Base-by-base conservation (phyloP, 2,888 invertebrate genomes). In the Keiferia lycopersicella region DNA sequence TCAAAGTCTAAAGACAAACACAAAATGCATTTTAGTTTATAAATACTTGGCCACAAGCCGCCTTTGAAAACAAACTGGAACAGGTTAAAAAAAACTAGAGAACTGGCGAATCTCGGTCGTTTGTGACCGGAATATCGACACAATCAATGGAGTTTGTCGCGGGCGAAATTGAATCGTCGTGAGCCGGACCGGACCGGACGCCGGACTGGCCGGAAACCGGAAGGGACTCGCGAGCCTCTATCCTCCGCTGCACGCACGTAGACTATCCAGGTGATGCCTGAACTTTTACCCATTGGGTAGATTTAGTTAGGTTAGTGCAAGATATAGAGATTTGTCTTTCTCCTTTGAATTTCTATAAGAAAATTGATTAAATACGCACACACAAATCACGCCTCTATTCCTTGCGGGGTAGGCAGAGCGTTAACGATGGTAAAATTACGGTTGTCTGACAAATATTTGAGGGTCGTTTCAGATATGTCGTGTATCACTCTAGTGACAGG, bases 141-240 rank as follows among this genome's bases (percentile, higher is more conserved):
- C 88, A 90, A 90, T 89, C 88, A 89, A 85, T 86, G 84, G 78
- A 89, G 89, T 89, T 88, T 84, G 88, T 84, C 83, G 81, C 82
- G 81, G 82, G 71, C 74, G 74, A 88, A 91, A 91, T 89, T 88
- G 88, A 88, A 90, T 89, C 83, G 82, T 73, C 64, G 74, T 56
- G 22, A 16, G 51, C 51, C 18, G 34, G 18, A 22, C 45, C 26
- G 30, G 26, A 22, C 61, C 60, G 69, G 67, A 38, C 62, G 67
- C 68, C 73, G 58, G 66, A 68, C 66, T 50, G 63, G 69, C 82
- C 85, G 88, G 88, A 87, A 87, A 85, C 88, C 87, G 89, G 89
- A 88, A 77, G 75, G 74, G 77, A 73, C 77, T 81, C 78, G 71
- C 75, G 75, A 75, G 70, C 78, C 78, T 80, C 76, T 81, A 45